Evolutionary conservation across 2,888 invertebrate species (phyloP), one percentile per base, ranked within the genome.

Genomic region (Melieria omissa): DNA sequence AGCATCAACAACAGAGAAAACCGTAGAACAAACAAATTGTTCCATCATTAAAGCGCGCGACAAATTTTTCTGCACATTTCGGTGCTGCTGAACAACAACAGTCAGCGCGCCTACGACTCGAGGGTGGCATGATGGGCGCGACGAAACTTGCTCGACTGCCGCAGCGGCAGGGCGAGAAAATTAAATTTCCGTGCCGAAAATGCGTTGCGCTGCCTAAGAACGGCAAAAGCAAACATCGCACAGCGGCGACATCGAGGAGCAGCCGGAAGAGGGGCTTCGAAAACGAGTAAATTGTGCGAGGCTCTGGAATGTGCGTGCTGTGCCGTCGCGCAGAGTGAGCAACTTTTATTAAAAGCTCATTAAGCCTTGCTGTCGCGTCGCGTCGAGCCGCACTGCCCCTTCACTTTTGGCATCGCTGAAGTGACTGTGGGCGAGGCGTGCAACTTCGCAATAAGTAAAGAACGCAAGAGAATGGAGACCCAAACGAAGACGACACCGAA

Each of bases 291-390:
- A 0, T 42, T 65, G 57, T 45, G 46, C 8, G 41, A 10, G 57
- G 12, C 47, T 47, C 58, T 66, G 41, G 58, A 3, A n/a, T 46
- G 10, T 16, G 55, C 8, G 29, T 14, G n/a, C 4, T 7, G 12
- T 55, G 16, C n/a, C n/a, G 5, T 46, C 58, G 9, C n/a, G 46
- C 46, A 29, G 52, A 45, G 44, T 66, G 62, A 65, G 67, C 47
- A 67, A 61, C 65, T 66, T 68, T 73, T 58, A 71, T 73, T 73
- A 73, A 73, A 73, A 71, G 61, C 71, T 73, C 73, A 68, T 71
- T 68, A 73, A 47, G 46, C 16, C 46, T 63, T 42, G 46, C 61
- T 29, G 5, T 2, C 42, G 14, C 9, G n/a, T n/a, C n/a, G n/a
- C 29, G 29, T 29, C 29, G 29, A 29, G 29, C 29, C 44, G 44